Percentiles rank a stretch among this genome's conserved stretches.
Evolutionary conservation across 2,888 invertebrate genomes (phyloP).

Genomic region (Epinotia nisella): DNA sequence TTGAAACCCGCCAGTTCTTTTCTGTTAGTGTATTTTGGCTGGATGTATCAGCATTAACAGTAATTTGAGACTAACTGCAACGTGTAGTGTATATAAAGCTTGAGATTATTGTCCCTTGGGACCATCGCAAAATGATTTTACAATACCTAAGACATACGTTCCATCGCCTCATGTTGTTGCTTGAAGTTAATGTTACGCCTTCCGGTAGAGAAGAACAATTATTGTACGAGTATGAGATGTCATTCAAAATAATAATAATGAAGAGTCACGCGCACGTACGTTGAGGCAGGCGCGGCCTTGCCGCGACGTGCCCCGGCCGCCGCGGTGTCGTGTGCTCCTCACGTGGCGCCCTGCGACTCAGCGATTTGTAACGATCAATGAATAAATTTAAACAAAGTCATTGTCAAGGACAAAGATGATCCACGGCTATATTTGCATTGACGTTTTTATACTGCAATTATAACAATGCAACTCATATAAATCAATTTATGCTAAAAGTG

Average conservation of each 20-base stretch:
- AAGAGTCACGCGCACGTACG: conserved; percentile 39
- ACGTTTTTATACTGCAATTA: background rate
- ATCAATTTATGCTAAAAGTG: background rate
- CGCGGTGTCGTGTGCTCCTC: conserved; percentile 7
- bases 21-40: conserved; percentile 21
- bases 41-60: conserved; percentile 4
- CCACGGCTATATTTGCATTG: conserved; percentile 11
- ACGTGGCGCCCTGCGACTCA: conserved; percentile 25
- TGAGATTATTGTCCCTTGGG: background rate
- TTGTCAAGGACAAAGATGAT: conserved; percentile 40
- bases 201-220: conserved; percentile 6
- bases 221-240: conserved; percentile 11
- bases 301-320: conserved; percentile 29
- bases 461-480: background rate
- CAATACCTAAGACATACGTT: background rate
- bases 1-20: conserved; percentile 25
- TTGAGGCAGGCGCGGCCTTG: conserved; percentile 45
- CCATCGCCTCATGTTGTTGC: conserved; percentile 8
- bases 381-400: conserved; percentile 38
- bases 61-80: background rate
- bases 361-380: conserved; percentile 38
- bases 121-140: background rate
- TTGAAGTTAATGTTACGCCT: conserved; percentile 18
- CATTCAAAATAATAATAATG: conserved; percentile 11
- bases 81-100: background rate